phyloP scores from a whole-genome alignment of 2,888 invertebrate species.

The Hesperia comma region DNA sequence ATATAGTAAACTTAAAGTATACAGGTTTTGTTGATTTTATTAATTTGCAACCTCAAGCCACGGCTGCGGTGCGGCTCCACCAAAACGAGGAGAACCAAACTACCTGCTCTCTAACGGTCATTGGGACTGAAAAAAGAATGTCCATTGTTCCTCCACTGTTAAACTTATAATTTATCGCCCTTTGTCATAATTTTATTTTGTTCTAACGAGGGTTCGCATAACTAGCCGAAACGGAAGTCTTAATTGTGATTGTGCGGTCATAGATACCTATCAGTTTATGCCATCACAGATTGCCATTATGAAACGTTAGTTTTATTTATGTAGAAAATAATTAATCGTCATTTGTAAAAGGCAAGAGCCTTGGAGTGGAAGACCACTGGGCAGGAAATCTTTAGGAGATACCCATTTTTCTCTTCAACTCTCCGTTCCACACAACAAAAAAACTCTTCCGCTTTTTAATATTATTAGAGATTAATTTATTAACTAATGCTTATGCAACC shows the following conservation, averaged over 20 bases:
- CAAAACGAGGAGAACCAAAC: conserved; percentile 40
- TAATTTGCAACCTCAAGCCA: conserved; percentile 11
- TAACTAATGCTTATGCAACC: not conserved
- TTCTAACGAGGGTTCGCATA: conserved; percentile 19
- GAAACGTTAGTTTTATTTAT: not conserved
- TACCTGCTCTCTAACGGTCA: conserved; percentile 67
- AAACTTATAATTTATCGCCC: conserved; percentile 64
- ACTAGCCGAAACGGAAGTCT: conserved; percentile 28
- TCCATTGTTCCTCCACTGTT: conserved; percentile 69
- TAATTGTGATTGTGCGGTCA: conserved; percentile 27
- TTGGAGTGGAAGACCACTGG: too few species aligned
- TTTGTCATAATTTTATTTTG: conserved; percentile 55
- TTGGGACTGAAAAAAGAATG: conserved; percentile 60
- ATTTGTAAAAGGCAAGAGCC: too few species aligned
- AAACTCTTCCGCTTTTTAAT: too few species aligned
- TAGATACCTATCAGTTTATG: conserved; percentile 7
- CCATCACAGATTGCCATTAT: not conserved
- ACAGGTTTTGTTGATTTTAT: conserved; percentile 1
- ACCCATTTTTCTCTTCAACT: too few species aligned
- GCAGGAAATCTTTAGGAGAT: too few species aligned
- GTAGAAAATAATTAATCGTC: too few species aligned
- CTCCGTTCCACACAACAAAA: too few species aligned
- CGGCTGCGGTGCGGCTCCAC: conserved; percentile 4
- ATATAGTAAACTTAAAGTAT: too few species aligned
- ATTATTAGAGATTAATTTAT: not conserved